A percentile compares a stretch with the other conserved stretches of the same genome.
Evolutionary conservation across 2,888 invertebrate species (phyloP).

Genomic region (Polydrusus cervinus): DNA sequence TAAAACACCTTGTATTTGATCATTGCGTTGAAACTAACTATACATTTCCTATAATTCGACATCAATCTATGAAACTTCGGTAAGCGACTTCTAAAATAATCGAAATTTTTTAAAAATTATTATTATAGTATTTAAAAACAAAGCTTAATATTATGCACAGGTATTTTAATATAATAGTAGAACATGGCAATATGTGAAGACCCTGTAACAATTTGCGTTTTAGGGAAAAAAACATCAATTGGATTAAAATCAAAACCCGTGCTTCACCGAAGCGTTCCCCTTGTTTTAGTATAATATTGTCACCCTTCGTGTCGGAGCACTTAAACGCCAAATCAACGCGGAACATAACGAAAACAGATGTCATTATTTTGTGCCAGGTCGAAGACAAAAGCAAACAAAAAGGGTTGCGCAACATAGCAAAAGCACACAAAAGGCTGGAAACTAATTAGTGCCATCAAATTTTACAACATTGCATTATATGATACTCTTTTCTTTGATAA

Average conservation of each 20-base stretch:
- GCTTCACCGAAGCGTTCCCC: conserved; percentile 3
- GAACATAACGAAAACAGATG: conserved; percentile 11
- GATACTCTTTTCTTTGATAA: not conserved
- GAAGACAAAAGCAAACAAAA: conserved; percentile 18
- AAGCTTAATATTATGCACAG: no score
- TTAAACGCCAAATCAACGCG: conserved; percentile 6
- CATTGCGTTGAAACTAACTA: no score
- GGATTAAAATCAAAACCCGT: not conserved
- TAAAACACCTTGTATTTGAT: no score
- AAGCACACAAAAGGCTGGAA: conserved; percentile 9
- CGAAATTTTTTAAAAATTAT: no score
- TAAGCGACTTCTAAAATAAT: no score
- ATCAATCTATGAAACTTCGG: no score
- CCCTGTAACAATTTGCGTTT: not conserved
- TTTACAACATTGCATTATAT: not conserved
- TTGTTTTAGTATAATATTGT: conserved; percentile 6
- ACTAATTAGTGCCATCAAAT: conserved; percentile 13
- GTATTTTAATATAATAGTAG: no score
- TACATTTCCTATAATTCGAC: no score
- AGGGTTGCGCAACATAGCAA: conserved; percentile 5
- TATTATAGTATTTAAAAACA: no score
- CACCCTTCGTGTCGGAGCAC: not conserved
- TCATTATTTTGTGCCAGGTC: conserved; percentile 17
- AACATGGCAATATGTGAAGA: no score
- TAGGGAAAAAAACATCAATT: not conserved